These are phyloP conservation scores for Harpagifer antarcticus DNA, from an alignment of 2,797 vertebrate genomes.

Conservation along the genomic window DNA sequence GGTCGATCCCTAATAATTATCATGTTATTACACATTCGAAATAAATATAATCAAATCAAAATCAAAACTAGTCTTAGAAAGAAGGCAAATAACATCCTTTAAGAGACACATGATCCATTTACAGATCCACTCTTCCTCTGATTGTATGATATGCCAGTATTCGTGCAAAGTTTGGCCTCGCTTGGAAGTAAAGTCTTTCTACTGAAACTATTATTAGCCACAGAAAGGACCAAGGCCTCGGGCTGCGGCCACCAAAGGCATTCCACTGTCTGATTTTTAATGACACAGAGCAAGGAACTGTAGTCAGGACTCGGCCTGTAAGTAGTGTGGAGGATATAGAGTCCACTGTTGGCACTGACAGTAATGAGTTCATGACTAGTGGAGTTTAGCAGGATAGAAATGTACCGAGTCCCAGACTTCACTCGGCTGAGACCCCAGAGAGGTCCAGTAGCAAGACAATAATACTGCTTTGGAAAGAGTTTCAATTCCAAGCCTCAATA, in stretches of 20 bases:
- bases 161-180: slow-evolving; percentile 9
- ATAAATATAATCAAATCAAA: too few relatives aligned
- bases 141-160: slow-evolving; percentile 10
- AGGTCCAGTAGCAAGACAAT: slow-evolving; percentile 43
- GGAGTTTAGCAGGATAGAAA: slow-evolving; percentile 61
- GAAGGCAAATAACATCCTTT: too few relatives aligned
- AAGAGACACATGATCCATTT: neutral
- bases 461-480: slow-evolving; percentile 35
- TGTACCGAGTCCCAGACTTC: slow-evolving; percentile 42
- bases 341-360: slow-evolving; percentile 61
- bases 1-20: too few relatives aligned
- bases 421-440: slow-evolving; percentile 44
- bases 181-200: slow-evolving; percentile 7
- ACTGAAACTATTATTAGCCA: slow-evolving; percentile 38
- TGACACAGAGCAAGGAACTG: slow-evolving; percentile 56
- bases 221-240: slow-evolving; percentile 33
- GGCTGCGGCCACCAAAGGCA: slow-evolving; percentile 46
- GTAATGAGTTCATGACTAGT: slow-evolving; percentile 71
- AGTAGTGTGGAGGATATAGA: slow-evolving; percentile 58
- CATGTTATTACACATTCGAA: too few relatives aligned
- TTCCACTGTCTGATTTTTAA: slow-evolving; percentile 65
- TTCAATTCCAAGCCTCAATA: slow-evolving; percentile 45
- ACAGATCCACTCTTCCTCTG: neutral
- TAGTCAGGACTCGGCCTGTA: slow-evolving; percentile 58
- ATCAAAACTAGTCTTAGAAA: too few relatives aligned